Base-by-base conservation (phyloP, 2,113 vertebrate species). In the Pogona vitticeps region DNA sequence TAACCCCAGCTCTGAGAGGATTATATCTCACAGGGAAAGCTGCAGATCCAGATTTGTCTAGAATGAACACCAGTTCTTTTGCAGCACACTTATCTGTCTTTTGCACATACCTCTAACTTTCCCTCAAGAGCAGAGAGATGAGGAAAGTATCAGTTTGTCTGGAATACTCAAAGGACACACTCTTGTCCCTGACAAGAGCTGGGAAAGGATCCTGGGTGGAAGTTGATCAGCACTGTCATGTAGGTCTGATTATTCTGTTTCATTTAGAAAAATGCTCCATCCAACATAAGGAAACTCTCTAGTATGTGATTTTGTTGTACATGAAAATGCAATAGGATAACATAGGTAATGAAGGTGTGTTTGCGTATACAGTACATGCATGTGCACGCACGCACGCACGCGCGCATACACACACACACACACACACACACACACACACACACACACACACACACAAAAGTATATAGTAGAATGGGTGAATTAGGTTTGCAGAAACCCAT, bases 21-120 rank as follows among this genome's bases (percentile, higher is more conserved):
- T 95, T 94, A 89, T 80, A 79, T 72, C 86, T 88, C 88, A 89
- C 52, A 0, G 85, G 91, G 86, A 76, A 91, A 65, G 81, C 86
- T 92, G 76, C 86, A 90, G 90, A 86, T 79, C 67, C 73, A 88
- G 87, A 87, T 87, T 91, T 87, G 84, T 82, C 77, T 82, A 87
- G 81, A 91, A 86, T 70, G 91, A 91, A 93, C 72, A 68, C 63
- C 42, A 82, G 92, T 89, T 88, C 88, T 88, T 93, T 78, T 89
- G 83, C 84, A 93, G 82, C 10, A 79, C 58, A 77, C 89, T 94
- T 95, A 94, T 94, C 95, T 94, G 5, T 83, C 63, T 82, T 90
- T 91, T 89, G 91, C 92, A 94, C 73, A 88, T n/a, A 91, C 65
- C 76, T 85, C 52, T 82, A 82, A 82, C 87, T 89, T 89, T 80